Conservation (phyloP, 2,113 vertebrate species). For the Anguilla japonica region DNA sequence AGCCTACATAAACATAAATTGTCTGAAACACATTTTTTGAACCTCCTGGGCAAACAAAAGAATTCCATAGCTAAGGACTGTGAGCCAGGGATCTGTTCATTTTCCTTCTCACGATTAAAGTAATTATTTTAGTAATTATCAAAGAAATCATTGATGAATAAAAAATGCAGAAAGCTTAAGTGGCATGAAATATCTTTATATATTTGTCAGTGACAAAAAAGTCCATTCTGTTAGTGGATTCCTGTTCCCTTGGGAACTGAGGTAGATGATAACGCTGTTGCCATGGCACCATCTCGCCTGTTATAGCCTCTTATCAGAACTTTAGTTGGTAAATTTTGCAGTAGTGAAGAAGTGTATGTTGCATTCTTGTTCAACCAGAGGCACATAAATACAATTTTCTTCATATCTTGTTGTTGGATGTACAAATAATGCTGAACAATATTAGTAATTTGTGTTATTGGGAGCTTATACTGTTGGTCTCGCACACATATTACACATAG, state of each 20-base stretch:
- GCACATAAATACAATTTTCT: not conserved
- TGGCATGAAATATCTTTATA: not conserved
- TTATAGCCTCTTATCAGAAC: not conserved
- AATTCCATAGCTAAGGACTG: too few species aligned
- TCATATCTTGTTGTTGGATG: not conserved
- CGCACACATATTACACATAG: not conserved
- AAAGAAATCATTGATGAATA: not conserved
- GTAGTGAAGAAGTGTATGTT: not conserved
- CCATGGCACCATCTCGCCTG: slow-evolving; percentile 17
- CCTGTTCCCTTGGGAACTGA: not conserved
- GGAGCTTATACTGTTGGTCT: not conserved
- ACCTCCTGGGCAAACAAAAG: slow-evolving; percentile 9
- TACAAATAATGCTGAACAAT: not conserved
- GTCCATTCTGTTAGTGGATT: not conserved
- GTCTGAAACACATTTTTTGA: slow-evolving; percentile 16
- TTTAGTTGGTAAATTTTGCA: not conserved
- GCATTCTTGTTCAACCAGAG: not conserved
- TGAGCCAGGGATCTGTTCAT: slow-evolving; percentile 9
- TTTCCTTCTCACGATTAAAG: not conserved
- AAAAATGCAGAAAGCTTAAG: too few species aligned
- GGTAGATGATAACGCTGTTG: slow-evolving; percentile 7
- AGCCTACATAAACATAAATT: slow-evolving; percentile 4
- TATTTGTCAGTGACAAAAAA: not conserved
- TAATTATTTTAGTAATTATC: slow-evolving; percentile 3
- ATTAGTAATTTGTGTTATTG: not conserved